Conservation (phyloP, 2,888 invertebrate species). For the Meta bourneti region DNA sequence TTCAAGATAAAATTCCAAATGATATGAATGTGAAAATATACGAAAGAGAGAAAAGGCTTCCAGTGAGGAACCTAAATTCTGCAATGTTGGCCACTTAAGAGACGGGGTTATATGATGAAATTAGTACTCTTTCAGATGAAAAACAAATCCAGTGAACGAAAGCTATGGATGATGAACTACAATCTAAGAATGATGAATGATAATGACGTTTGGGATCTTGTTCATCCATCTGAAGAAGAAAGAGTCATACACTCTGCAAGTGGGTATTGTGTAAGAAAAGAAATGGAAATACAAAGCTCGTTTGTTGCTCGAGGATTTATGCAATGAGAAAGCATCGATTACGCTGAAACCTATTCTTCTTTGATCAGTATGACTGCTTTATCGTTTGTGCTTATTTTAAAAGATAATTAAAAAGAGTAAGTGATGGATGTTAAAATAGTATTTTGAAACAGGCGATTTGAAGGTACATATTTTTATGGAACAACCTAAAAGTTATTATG, state of each 20-base stretch:
- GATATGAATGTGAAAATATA: too few species aligned
- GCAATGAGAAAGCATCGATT: constrained; percentile 27
- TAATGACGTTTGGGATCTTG: constrained; percentile 58
- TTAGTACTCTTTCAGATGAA: background rate
- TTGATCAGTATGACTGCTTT: background rate
- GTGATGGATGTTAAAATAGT: constrained; percentile 37
- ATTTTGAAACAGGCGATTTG: constrained; percentile 64
- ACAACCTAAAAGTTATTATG: constrained; percentile 16
- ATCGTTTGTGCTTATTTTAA: background rate
- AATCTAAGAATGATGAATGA: constrained; percentile 54
- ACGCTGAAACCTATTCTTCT: constrained; percentile 15
- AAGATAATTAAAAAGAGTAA: constrained; percentile 12
- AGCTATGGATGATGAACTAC: constrained; percentile 76
- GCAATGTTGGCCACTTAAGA: background rate
- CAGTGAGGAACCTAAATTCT: too few species aligned
- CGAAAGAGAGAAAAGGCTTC: too few species aligned
- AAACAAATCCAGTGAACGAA: constrained; percentile 46
- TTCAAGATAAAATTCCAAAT: too few species aligned
- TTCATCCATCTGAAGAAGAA: constrained; percentile 64
- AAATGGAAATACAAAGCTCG: constrained; percentile 4
- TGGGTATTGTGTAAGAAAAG: constrained; percentile 70
- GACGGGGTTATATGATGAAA: background rate
- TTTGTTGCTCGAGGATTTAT: constrained; percentile 12
- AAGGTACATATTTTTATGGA: constrained; percentile 20
- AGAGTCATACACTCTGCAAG: constrained; percentile 75